These are phyloP conservation scores for Hirudinaria manillensis DNA, from an alignment of 2,888 invertebrate genomes.

Conservation along the genomic window DNA sequence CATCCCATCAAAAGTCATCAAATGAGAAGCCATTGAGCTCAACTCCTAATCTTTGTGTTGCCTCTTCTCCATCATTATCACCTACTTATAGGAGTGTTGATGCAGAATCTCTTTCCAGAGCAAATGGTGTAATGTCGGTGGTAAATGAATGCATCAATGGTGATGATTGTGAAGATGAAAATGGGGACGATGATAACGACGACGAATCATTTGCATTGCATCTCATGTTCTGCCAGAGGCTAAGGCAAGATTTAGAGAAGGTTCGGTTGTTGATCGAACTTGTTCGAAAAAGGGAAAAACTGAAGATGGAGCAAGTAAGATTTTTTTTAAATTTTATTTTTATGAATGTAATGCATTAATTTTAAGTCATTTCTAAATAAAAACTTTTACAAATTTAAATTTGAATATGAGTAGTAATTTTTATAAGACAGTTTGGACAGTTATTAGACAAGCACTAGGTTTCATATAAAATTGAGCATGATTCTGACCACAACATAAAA, in stretches of 20 bases:
- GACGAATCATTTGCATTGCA: constrained; percentile 19
- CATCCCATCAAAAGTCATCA: background rate
- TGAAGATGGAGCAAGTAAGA: constrained; percentile 69
- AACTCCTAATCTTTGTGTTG: background rate
- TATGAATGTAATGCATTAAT: no score
- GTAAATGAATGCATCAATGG: background rate
- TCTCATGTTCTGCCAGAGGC: constrained; percentile 39
- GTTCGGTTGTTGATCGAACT: constrained; percentile 85
- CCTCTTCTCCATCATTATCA: background rate
- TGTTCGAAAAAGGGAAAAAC: constrained; percentile 87
- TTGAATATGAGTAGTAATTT: no score
- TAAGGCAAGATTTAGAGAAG: constrained; percentile 87
- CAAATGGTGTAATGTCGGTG: background rate
- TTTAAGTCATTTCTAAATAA: no score
- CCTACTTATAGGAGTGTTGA: background rate
- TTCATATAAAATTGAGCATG: no score
- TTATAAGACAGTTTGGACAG: no score
- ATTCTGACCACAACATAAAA: no score
- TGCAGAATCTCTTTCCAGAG: background rate
- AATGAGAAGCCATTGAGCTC: background rate
- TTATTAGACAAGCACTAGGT: no score
- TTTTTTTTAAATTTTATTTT: background rate
- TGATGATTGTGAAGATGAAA: constrained; percentile 27
- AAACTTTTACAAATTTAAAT: no score
- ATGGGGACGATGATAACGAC: constrained; percentile 22